Percentiles rank a stretch among this genome's conserved stretches.
Conservation (phyloP, 2,113 vertebrate species). For the Cervus canadensis region DNA sequence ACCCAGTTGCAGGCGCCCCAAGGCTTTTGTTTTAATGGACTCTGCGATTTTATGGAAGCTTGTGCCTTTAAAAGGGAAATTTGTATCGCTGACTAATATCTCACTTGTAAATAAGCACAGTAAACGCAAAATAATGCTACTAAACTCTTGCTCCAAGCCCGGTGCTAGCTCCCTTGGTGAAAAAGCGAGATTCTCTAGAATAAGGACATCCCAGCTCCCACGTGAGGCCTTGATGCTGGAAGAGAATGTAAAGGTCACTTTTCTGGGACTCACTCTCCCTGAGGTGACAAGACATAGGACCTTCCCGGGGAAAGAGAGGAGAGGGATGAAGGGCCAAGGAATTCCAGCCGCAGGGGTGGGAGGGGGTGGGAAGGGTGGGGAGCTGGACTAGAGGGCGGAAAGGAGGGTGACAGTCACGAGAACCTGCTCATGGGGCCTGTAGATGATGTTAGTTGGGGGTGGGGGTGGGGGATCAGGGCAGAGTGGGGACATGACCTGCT, state of each 20-base stretch:
- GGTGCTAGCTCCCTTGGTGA: not conserved
- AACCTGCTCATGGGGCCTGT: not conserved
- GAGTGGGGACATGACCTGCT: not conserved
- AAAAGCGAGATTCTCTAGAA: not conserved
- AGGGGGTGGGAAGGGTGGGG: not conserved
- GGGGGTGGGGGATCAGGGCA: accelerated
- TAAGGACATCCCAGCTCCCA: accelerated
- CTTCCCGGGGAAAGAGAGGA: not conserved
- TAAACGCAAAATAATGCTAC: accelerated
- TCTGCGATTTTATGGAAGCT: accelerated
- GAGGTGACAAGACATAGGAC: not conserved
- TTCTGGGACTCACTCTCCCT: not conserved
- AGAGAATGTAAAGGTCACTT: accelerated
- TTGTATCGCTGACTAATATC: accelerated
- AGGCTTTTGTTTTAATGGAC: not conserved
- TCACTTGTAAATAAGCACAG: not conserved
- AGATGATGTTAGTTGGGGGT: not conserved
- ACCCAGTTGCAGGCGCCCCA: accelerated
- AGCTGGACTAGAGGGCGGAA: not conserved
- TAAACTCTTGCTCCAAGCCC: no score
- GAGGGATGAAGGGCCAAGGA: not conserved
- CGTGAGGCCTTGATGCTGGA: not conserved
- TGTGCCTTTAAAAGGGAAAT: not conserved
- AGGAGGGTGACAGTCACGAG: not conserved
- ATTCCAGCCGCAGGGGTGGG: not conserved